These are phyloP conservation scores for Andrena camellia DNA, from an alignment of 2,888 invertebrate genomes.

Conservation along the genomic window DNA sequence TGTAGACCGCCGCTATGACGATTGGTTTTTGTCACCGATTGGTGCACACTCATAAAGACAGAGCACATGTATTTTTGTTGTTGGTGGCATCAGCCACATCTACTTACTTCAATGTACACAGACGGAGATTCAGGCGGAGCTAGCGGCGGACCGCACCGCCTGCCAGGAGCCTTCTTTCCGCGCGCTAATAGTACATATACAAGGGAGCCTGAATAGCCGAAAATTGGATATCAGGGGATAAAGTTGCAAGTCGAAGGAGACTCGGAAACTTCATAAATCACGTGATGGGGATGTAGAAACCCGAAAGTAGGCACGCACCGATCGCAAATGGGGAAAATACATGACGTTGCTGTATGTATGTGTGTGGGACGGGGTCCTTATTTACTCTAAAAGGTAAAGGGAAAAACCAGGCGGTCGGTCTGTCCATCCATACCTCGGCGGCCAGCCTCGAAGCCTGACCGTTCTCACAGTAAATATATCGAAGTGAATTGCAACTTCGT, in stretches of 20 bases:
- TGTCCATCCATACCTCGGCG: conserved; percentile 68
- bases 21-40: no score
- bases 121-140: no score
- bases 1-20: no score
- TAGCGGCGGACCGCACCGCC: no score
- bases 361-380: conserved; percentile 59
- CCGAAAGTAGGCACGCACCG: conserved; percentile 63
- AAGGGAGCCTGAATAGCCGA: conserved; percentile 47
- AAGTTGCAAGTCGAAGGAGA: conserved; percentile 68
- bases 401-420: conserved; percentile 59
- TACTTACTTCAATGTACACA: no score
- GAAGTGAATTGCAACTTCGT: conserved; percentile 85
- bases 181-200: no score
- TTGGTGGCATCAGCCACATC: no score
- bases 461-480: conserved; percentile 85
- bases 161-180: no score
- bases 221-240: conserved; percentile 59
- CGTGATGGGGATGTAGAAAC: conserved; percentile 54
- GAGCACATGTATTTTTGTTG: no score
- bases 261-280: conserved; percentile 75
- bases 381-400: conserved; percentile 75
- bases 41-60: no score
- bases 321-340: conserved; percentile 69
- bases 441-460: conserved; percentile 76
- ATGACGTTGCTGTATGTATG: conserved; percentile 19